Conservation (phyloP, 2,113 vertebrate genomes). For the Eulacestoma nigropectus region DNA sequence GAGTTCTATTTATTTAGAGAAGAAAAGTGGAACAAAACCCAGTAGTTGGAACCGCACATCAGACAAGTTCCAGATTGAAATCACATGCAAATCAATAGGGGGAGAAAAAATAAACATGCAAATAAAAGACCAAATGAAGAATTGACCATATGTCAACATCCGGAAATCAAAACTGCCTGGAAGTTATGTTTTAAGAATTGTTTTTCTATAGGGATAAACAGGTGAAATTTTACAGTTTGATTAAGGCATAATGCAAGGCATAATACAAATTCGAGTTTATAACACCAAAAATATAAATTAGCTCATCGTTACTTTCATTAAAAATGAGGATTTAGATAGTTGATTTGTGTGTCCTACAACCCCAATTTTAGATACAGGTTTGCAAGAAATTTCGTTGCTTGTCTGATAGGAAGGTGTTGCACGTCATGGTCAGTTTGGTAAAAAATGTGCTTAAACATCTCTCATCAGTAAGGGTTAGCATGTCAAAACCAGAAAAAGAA, state of each 20-base stretch:
- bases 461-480: background rate
- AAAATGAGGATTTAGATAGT: background rate
- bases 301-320: background rate
- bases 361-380: background rate
- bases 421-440: background rate
- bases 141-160: background rate
- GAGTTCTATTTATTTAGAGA: background rate
- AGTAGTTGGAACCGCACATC: background rate
- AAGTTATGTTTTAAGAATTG: background rate
- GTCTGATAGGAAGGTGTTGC: background rate
- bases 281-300: background rate
- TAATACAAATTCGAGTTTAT: background rate
- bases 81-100: background rate
- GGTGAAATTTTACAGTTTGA: background rate
- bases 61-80: background rate
- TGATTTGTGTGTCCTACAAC: background rate
- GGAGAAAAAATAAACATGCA: background rate
- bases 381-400: background rate
- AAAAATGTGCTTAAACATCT: background rate
- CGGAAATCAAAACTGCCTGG: background rate
- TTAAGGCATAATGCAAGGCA: background rate
- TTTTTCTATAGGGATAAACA: background rate
- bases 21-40: background rate
- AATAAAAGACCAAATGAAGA: background rate
- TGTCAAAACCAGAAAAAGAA: background rate